Evolutionary conservation across 2,113 vertebrate genomes (phyloP), one percentile per base, ranked within the genome.

Genomic region (Melanotaenia duboulayi): DNA sequence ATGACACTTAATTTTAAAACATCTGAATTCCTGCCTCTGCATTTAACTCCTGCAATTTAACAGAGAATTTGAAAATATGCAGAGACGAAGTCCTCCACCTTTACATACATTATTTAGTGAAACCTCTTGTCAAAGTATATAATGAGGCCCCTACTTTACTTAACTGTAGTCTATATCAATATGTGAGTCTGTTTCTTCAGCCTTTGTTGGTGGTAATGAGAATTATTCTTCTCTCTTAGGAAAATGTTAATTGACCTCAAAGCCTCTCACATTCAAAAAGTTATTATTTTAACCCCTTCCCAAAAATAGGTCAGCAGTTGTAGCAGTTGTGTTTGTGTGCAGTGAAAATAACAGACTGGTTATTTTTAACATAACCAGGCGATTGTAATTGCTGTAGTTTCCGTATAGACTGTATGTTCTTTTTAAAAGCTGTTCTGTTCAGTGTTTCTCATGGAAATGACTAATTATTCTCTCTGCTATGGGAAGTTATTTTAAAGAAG

Each of bases 401-500:
- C 70, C 82, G 35, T 79, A 70, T 74, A 75, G 57, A 80, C 61
- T 73, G 14, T n/a, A 5, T 28, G 28, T 22, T 48, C 44, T 19
- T 77, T 83, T 73, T 19, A 61, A 57, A 76, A 57, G 46, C 57
- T 42, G 51, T 80, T 74, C 68, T 78, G 77, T 80, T 77, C 61
- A 66, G 79, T 82, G 66, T 86, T 86, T 87, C 49, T 80, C 50
- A 48, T 72, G 65, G 79, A 83, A 88, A 85, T 90, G 88, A 83
- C 28, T 83, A 90, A 86, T 89, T 86, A 87, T 91, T 92, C 80
- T 86, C 56, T 71, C 66, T 78, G 77, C 85, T 83, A 35, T 64
- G 82, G 77, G 56, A 91, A 87, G 86, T 90, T 74, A 91, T 93
- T 92, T 89, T 86, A 87, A 83, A 91, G 91, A 85, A 88, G 82